Evolutionary conservation across 2,113 vertebrate species (phyloP).

Genomic region (Rana temporaria): DNA sequence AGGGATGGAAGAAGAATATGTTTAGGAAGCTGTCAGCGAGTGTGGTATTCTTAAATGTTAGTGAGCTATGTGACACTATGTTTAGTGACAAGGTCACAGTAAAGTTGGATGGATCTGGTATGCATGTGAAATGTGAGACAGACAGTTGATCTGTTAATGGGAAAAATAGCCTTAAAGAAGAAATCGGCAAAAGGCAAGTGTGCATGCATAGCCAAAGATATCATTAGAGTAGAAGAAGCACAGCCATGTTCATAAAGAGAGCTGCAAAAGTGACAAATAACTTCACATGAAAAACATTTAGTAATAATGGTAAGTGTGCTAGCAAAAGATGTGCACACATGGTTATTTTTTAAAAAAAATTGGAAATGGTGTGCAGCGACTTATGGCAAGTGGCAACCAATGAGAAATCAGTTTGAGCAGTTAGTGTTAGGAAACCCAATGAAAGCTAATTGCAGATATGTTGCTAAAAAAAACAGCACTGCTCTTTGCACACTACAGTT

Average conservation of each 20-base stretch:
- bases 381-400: too few species aligned
- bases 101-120: constrained; percentile 54
- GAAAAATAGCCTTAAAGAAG: constrained; percentile 49
- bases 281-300: too few species aligned
- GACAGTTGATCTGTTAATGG: constrained; percentile 52
- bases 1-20: constrained; percentile 48
- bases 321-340: too few species aligned
- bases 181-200: constrained; percentile 34
- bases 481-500: too few species aligned
- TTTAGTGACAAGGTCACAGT: constrained; percentile 58
- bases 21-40: constrained; percentile 56
- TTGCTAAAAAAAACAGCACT: too few species aligned
- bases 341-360: too few species aligned
- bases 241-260: not conserved
- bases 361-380: too few species aligned
- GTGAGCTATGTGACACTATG: constrained; percentile 55
- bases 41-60: constrained; percentile 55
- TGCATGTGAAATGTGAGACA: constrained; percentile 54
- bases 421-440: too few species aligned
- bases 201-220: constrained; percentile 5
- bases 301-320: too few species aligned
- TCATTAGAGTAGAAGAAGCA: not conserved
- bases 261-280: too few species aligned
- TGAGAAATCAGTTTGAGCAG: too few species aligned
- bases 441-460: too few species aligned